Evolutionary conservation across 2,888 invertebrate genomes (phyloP).

Genomic region (Epicampocera succincta): DNA sequence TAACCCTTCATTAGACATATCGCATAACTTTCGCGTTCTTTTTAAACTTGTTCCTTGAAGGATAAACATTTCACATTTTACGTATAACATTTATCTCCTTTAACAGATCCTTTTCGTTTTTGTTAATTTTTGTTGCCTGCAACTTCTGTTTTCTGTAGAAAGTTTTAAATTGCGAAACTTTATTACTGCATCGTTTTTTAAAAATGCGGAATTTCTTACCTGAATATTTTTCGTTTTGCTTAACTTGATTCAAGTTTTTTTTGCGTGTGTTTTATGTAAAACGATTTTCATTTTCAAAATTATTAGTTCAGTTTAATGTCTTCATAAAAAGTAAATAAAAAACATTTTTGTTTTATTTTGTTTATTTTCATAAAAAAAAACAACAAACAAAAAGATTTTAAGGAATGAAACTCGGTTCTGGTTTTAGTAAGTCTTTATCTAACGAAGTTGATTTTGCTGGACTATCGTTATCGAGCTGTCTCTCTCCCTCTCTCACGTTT

Average conservation of each 20-base stretch:
- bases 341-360: constrained; percentile 25
- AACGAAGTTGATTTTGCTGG: background rate
- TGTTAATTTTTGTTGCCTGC: no score
- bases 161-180: no score
- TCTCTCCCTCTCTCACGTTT: no score
- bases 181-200: no score
- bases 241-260: constrained; percentile 30
- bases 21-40: constrained; percentile 1
- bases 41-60: background rate
- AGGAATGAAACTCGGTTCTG: constrained; percentile 31
- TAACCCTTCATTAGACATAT: constrained; percentile 14
- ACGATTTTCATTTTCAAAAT: constrained; percentile 16
- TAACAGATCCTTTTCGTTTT: constrained; percentile 27
- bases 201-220: background rate
- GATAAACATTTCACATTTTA: background rate
- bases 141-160: no score
- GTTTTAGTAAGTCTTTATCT: no score
- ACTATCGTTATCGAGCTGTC: no score
- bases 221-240: constrained; percentile 38
- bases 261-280: constrained; percentile 24
- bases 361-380: constrained; percentile 1
- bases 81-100: constrained; percentile 21
- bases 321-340: constrained; percentile 28
- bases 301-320: constrained; percentile 32
- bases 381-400: background rate